Evolutionary conservation across 2,797 vertebrate genomes (phyloP), one percentile per base, ranked within the genome.

Genomic region (Uromys caudimaculatus): DNA sequence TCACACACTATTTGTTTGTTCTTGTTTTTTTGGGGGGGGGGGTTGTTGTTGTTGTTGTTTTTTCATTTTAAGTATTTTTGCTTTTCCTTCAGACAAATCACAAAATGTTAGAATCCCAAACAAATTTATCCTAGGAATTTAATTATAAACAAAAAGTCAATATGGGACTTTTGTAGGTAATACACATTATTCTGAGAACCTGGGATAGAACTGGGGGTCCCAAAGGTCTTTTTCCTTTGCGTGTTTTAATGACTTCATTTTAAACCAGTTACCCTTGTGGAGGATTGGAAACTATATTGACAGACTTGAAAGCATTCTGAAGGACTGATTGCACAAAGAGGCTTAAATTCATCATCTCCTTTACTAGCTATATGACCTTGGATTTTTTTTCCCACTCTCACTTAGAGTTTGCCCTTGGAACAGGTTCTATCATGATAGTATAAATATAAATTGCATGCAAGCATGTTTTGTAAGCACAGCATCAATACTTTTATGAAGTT

Each of bases 51-150:
- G 32, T 50, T 23, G 1, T 29, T 12, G 27, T 12, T 17, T 19
- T 77, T 94, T 91, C 27, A 71, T 44, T 88, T 89, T 75, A 93
- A 19, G 64, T 58, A 29, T 58, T 92, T 95, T 24, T 84, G 41
- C 47, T 54, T 94, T 96, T 44, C 88, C 27, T 85, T 90, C 8
- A 87, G n/a, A 82, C 1, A n/a, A 3, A n/a, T 88, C 29, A 56
- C 47, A 81, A 76, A 91, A 92, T 79, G 44, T 16, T 71, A 93
- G 71, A 87, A 90, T 69, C 17, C 21, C 89, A 76, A 90, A 83
- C 4, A 91, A 91, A 76, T 75, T 81, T 69, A 67, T 16, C 4
- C 88, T 79, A 41, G 13, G 3, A 67, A 87, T 73, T 60, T 83
- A 11, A 95, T 64, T 9, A 38, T 69, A 82, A 91, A 73, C 17